Evolutionary conservation across 2,113 vertebrate genomes (phyloP), one percentile per base, ranked within the genome.

Genomic region (Neodon shergylaensis): DNA sequence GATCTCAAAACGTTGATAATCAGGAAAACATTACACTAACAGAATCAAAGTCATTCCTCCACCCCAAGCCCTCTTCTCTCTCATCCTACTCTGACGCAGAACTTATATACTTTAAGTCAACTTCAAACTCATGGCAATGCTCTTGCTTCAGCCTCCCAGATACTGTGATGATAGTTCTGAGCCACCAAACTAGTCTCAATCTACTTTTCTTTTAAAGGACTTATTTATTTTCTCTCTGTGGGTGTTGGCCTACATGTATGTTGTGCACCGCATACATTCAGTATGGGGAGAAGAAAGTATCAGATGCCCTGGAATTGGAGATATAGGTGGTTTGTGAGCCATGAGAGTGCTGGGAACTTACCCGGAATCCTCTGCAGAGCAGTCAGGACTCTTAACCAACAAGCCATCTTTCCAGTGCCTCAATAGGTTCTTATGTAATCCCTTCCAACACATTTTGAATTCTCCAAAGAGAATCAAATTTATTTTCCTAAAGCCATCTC

Each of bases 401-500:
- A 24, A 11, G 21, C 1, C 44, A 68, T 70, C 44, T 68, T 19
- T 49, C 42, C 84, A 86, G 44, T 3, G 1, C 42, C 68, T 33
- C 73, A 49, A 54, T 2, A 33, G 31, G 63, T 86, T 86, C 44
- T 49, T 49, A 47, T 12, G 31, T 33, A 49, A 68, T 86, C 6
- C 63, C 42, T 86, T 49, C 63, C 31, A 86, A 47, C 83, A 85
- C 44, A 96, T 26, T 65, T 83, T 65, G 58, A 84, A 84, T 65
- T 26, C 28, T 44, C 2, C 39, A 84, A 82, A 39, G 26, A 63
- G 54, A 83, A 90, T 28, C 70, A 94, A 94, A 92, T 28, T 79
- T 63, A 93, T 79, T 91, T 42, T 94, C 72, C 58, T 94, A 84
- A 95, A 90, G 33, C 21, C 33, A 85, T 17, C n/a, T 91, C 54